These are phyloP conservation scores for Ypsolopha sequella DNA, from an alignment of 2,888 invertebrate species.

Conservation along the genomic window DNA sequence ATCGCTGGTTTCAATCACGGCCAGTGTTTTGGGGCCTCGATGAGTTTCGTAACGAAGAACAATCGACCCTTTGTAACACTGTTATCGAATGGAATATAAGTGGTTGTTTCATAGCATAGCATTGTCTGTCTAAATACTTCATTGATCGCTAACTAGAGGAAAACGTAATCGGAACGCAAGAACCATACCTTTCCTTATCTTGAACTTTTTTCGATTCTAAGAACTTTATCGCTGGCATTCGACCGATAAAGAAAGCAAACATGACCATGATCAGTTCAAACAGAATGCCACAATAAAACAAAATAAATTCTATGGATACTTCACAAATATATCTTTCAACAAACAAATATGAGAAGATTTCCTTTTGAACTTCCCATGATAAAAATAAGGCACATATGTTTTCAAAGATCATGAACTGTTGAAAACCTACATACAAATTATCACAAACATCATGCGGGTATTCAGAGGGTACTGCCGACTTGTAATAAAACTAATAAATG, in stretches of 20 bases:
- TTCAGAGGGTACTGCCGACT: too few relatives aligned
- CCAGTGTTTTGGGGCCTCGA: neutral
- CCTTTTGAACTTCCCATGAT: too few relatives aligned
- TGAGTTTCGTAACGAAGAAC: neutral
- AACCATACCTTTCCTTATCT: neutral
- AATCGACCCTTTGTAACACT: neutral
- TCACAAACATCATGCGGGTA: too few relatives aligned
- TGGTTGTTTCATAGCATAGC: neutral
- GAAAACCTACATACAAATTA: too few relatives aligned
- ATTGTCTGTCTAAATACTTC: neutral
- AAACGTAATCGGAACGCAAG: neutral
- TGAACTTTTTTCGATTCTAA: neutral
- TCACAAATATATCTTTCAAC: too few relatives aligned
- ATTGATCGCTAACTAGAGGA: neutral
- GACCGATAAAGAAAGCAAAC: conserved; percentile 18
- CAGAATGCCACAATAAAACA: conserved; percentile 2
- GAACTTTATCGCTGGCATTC: conserved; percentile 10
- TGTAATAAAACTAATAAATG: too few relatives aligned
- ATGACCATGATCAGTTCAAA: conserved; percentile 11
- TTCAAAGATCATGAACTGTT: too few relatives aligned
- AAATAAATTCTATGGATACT: too few relatives aligned
- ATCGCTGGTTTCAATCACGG: neutral
- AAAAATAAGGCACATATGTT: too few relatives aligned
- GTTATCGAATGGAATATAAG: neutral
- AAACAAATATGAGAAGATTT: too few relatives aligned